Conservation (phyloP, 2,113 vertebrate genomes). For the Columba janthina region DNA sequence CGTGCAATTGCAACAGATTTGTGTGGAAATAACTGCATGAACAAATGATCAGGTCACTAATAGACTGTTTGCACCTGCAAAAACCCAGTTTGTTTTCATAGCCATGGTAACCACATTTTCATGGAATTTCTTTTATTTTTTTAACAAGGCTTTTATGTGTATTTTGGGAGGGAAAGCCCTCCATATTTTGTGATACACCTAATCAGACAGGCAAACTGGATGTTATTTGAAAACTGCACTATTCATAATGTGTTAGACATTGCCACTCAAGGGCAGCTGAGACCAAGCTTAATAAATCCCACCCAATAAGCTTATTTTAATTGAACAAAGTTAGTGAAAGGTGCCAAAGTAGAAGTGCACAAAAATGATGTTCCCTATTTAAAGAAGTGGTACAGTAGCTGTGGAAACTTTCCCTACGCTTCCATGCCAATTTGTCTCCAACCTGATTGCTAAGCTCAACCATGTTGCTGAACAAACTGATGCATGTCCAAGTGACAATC, state of each 20-base stretch:
- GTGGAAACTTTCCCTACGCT: constrained; percentile 5
- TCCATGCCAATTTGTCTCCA: neutral
- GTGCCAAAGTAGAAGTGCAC: neutral
- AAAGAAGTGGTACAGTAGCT: neutral
- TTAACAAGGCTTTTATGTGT: neutral
- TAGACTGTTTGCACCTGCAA: constrained; percentile 37
- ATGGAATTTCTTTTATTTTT: neutral
- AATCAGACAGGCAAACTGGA: neutral
- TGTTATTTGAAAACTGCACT: neutral
- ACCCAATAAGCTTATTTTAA: constrained; percentile 1
- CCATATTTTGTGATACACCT: neutral
- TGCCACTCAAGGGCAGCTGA: neutral
- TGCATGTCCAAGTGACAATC: neutral
- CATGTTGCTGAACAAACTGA: neutral
- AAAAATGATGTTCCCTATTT: neutral
- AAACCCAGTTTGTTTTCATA: constrained; percentile 41
- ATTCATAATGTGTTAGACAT: neutral
- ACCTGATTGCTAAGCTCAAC: neutral
- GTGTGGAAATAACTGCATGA: constrained; percentile 17
- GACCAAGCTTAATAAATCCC: neutral
- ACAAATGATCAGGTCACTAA: constrained; percentile 8
- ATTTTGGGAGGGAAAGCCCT: neutral
- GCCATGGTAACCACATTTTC: constrained; percentile 23
- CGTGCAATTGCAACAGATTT: neutral
- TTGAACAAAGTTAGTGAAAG: neutral